Base-by-base conservation (phyloP, 2,797 vertebrate species). In the Toxotes lorentzi region DNA sequence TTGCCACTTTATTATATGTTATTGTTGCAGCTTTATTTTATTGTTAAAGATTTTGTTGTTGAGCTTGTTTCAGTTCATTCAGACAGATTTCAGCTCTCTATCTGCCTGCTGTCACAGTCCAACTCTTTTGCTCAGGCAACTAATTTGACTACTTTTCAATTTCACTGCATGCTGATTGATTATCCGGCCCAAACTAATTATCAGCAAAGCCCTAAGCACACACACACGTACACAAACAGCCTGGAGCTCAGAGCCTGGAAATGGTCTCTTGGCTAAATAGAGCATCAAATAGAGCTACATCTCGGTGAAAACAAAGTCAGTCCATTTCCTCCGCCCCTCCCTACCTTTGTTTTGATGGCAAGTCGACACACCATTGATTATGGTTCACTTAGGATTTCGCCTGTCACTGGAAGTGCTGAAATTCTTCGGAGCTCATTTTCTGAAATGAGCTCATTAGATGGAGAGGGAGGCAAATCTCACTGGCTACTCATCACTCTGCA, bases 181-280 rank as follows among this genome's bases (percentile, higher is more conserved):
- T 85, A 76, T 90, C 35, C 63, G 53, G 8, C 78, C 64, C 54
- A 70, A 74, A 68, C 73, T 86, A 85, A 92, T 92, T 91, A 83
- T 80, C 86, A 76, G 21, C 76, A 69, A 78, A 77, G 72, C 57
- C 30, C 12, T 32, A 50, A 50, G 30, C 62, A 57, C 60, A 64
- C 27, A 77, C 77, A 60, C 56, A 43, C 47, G 17, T 47, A 64
- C 40, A 27, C 59, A 40, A 14, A 65, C 59, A 48, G 43, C 10
- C 32, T 76, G 58, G 50, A 65, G 50, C 60, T 56, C 47, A 72
- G 63, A 81, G 71, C 5, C 50, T 57, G 61, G 65, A 85, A 79
- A 57, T 74, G 48, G 48, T 63, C 47, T 73, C 34, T 59, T 75
- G 75, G 47, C 71, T 73, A 81, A 86, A 83, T 40, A 70, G 82